These are phyloP conservation scores for Hirtodrosophila histrioides DNA, from an alignment of 2,888 invertebrate species.

Conservation along the genomic window DNA sequence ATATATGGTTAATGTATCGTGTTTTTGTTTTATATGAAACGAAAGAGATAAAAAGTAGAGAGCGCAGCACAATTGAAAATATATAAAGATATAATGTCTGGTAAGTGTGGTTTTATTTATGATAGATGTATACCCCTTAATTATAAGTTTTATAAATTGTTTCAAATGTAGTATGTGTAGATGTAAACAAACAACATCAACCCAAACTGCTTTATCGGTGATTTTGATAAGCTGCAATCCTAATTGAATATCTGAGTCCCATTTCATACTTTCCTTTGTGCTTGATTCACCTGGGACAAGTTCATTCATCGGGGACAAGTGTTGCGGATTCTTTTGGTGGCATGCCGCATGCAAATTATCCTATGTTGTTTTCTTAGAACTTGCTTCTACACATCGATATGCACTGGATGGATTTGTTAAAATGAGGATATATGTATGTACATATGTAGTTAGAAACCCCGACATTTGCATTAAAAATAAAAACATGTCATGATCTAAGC, in stretches of 20 bases:
- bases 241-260: neutral
- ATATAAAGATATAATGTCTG: slow-evolving; percentile 61
- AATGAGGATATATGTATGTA: slow-evolving; percentile 21
- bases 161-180: no score
- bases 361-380: neutral
- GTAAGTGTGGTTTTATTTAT: slow-evolving; percentile 51
- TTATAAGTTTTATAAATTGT: slow-evolving; percentile 2
- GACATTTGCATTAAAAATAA: neutral
- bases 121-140: slow-evolving; percentile 35
- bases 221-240: neutral
- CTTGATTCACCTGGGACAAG: neutral
- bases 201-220: slow-evolving; percentile 4
- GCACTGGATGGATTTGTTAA: slow-evolving; percentile 21
- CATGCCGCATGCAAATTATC: slow-evolving; percentile 44
- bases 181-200: slow-evolving; percentile 18
- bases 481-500: neutral
- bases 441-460: slow-evolving; percentile 21
- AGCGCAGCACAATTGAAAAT: slow-evolving; percentile 66
- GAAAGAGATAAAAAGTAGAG: slow-evolving; percentile 70
- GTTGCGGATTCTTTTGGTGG: neutral
- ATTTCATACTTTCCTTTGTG: neutral
- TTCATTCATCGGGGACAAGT: neutral
- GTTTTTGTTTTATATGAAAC: slow-evolving; percentile 66
- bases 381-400: neutral
- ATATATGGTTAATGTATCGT: slow-evolving; percentile 44